Evolutionary conservation across 2,113 vertebrate species (phyloP), one percentile per base, ranked within the genome.

Genomic region (Lonchura striata): DNA sequence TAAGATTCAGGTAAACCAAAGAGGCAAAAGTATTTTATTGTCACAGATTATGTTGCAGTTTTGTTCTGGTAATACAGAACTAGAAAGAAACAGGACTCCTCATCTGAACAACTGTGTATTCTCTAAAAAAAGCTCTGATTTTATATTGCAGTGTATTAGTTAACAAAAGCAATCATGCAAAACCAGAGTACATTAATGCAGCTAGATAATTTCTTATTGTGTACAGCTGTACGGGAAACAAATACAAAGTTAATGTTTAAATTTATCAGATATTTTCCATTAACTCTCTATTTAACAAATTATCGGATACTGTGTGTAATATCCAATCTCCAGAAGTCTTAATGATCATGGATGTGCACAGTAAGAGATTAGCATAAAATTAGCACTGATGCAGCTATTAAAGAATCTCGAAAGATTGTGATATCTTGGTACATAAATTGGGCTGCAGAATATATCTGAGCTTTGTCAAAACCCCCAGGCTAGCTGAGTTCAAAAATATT

Each of bases 351-450:
- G 88, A 82, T 86, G 56, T 96, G 53, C 92, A 93, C 90, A 94
- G 90, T 71, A 88, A 95, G 90, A 96, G 93, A 96, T 97, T 92
- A 97, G 93, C 94, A 95, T 95, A 96, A 92, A 95, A 97, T 97
- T 96, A 94, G 82, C 94, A 63, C 94, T 95, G 74, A 92, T 95
- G 84, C 88, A 94, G 95, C 97, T 97, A 93, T 97, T 97, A 92
- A 82, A 87, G 84, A 83, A 82, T 81, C 88, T 95, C 8, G 0
- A 69, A 96, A 97, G 70, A 86, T 82, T 92, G 60, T 81, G 75
- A 74, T 92, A 85, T 70, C 86, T 87, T 96, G 77, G 81, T 96
- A 87, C 70, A 93, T 95, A 88, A 86, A 95, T 57, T 46, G 63
- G 85, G 69, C 66, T 63, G 71, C 77, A 80, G 82, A 84, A 91